phyloP scores from a whole-genome alignment of 2,888 invertebrate genomes.

The Cetonia aurata region DNA sequence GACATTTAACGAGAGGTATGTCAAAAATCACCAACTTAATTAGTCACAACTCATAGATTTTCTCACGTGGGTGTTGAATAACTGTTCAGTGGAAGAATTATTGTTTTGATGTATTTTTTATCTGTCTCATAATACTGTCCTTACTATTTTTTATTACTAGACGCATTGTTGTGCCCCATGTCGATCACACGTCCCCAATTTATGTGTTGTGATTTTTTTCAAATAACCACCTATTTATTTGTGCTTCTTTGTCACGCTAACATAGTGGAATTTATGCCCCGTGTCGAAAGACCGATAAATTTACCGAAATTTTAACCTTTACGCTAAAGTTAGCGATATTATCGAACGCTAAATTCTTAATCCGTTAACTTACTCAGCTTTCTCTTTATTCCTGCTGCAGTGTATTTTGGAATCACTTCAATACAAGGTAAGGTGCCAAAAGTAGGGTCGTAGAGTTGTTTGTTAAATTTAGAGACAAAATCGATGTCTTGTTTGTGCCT shows the following conservation, averaged over 20 bases:
- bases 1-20: slow-evolving; percentile 97
- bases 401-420: slow-evolving; percentile 99
- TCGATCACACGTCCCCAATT: slow-evolving; percentile 69
- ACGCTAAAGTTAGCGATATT: background rate
- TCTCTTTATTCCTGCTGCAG: slow-evolving; percentile 80
- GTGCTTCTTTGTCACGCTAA: slow-evolving; percentile 51
- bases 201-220: slow-evolving; percentile 60
- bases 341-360: slow-evolving; percentile 18
- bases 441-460: slow-evolving; percentile 15
- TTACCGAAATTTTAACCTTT: background rate
- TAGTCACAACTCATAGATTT: slow-evolving; percentile 46
- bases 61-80: slow-evolving; percentile 72
- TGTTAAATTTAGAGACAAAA: slow-evolving; percentile 1
- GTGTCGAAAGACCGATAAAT: no score
- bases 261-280: background rate
- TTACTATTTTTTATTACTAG: slow-evolving; percentile 62
- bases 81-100: slow-evolving; percentile 59
- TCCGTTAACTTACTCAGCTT: slow-evolving; percentile 27
- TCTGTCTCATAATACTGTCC: slow-evolving; percentile 56
- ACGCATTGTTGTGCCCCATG: slow-evolving; percentile 89
- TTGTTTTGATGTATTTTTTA: slow-evolving; percentile 57
- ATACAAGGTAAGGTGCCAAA: slow-evolving; percentile 90
- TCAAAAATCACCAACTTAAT: background rate
- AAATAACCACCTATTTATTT: slow-evolving; percentile 52
- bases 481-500: slow-evolving; percentile 54